A percentile compares a stretch with the other conserved stretches of the same genome.
Conservation (phyloP, 2,113 vertebrate genomes). For the Nestor notabilis region DNA sequence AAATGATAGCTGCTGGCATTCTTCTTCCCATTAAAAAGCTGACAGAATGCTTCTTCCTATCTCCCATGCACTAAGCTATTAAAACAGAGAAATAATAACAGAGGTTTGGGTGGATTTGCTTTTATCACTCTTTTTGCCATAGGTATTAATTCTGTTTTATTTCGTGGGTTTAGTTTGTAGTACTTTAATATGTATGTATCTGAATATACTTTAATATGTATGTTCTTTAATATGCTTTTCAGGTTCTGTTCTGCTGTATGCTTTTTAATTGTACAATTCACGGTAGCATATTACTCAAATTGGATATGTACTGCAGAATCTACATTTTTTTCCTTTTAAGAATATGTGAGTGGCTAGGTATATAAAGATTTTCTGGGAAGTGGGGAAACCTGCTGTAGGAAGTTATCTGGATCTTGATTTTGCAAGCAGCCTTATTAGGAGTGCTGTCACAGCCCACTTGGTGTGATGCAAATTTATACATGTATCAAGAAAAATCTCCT, state of each 20-base stretch:
- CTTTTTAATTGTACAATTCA: not conserved
- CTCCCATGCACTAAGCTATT: not conserved
- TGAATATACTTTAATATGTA: not conserved
- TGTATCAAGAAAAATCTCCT: not conserved
- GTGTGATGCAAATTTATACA: not conserved
- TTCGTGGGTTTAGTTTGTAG: not conserved
- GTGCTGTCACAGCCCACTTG: not conserved
- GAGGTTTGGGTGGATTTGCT: not conserved
- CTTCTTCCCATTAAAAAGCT: not conserved
- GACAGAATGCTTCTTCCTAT: not conserved
- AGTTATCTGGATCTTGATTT: not conserved
- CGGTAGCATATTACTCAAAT: not conserved
- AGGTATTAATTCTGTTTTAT: not conserved
- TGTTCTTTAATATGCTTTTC: not conserved
- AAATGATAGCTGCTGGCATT: not conserved
- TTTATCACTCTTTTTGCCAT: not conserved
- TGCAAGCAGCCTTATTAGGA: not conserved
- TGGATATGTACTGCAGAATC: not conserved
- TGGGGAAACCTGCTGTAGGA: not conserved
- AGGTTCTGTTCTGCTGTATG: not conserved
- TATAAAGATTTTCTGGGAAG: not conserved
- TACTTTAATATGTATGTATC: not conserved
- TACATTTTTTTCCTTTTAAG: not conserved
- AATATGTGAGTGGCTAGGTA: not conserved
- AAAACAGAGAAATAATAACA: not conserved